Evolutionary conservation across 64 coral and sea anemone genomes (phyloP).

Genomic region (Exaiptasia diaphana): DNA sequence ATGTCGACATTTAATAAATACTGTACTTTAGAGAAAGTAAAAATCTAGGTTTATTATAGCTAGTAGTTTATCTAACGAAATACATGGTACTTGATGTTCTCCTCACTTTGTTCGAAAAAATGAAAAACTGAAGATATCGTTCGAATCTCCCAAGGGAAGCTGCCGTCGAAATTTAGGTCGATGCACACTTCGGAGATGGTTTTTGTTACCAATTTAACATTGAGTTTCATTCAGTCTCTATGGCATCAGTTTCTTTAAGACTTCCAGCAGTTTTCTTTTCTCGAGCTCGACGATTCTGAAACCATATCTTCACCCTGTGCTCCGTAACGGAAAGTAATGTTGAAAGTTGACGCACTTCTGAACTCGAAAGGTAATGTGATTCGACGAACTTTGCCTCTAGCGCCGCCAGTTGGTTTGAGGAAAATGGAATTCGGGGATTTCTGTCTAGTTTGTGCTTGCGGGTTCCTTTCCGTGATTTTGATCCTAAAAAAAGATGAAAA

Average conservation of each 20-base stretch:
- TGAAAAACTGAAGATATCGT: too few relatives aligned
- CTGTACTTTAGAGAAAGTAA: too few relatives aligned
- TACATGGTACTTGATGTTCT: too few relatives aligned
- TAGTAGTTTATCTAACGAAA: too few relatives aligned
- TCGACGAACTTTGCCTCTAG: constrained; percentile 78
- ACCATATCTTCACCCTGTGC: constrained; percentile 94
- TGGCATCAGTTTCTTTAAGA: neutral
- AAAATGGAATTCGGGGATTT: constrained; percentile 87
- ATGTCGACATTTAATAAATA: too few relatives aligned
- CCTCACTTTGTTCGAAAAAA: too few relatives aligned
- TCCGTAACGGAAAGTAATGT: constrained; percentile 72
- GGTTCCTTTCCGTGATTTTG: constrained; percentile 65
- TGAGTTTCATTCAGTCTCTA: constrained; percentile 4
- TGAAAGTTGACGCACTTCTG: constrained; percentile 79
- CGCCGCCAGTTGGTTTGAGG: constrained; percentile 60
- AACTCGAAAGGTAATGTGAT: constrained; percentile 82
- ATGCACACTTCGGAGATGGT: too few relatives aligned
- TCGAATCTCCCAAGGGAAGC: too few relatives aligned
- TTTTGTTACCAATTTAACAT: too few relatives aligned
- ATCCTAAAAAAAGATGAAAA: constrained; percentile 41
- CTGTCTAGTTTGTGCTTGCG: constrained; percentile 72
- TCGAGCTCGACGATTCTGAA: constrained; percentile 83
- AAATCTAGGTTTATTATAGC: too few relatives aligned
- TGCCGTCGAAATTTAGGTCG: too few relatives aligned
- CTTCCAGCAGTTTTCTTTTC: constrained; percentile 62